These are phyloP conservation scores for Mesitornis unicolor DNA, from an alignment of 2,113 vertebrate species.

Conservation along the genomic window DNA sequence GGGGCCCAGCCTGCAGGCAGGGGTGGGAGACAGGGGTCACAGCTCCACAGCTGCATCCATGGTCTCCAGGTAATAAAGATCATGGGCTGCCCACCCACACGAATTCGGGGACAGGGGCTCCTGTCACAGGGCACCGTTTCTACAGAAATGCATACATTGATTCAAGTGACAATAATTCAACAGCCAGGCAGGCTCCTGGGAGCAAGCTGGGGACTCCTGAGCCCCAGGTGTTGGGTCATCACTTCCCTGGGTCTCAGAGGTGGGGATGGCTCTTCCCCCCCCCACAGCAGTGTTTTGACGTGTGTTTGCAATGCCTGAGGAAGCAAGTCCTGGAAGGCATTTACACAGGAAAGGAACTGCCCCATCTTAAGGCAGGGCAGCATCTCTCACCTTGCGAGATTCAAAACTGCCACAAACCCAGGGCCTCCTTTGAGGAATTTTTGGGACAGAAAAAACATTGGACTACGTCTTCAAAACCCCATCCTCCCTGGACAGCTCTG, in stretches of 20 bases:
- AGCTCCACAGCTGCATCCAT: background rate
- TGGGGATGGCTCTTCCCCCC: background rate
- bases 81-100: background rate
- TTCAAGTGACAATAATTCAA: background rate
- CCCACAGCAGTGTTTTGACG: fast-evolving
- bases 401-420: background rate
- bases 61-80: background rate
- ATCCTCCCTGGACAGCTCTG: background rate
- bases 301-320: background rate
- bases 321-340: background rate
- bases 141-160: background rate
- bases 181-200: background rate
- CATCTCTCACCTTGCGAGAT: background rate
- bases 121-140: background rate
- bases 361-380: background rate
- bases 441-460: background rate
- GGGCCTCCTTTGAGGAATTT: background rate
- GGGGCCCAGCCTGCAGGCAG: background rate
- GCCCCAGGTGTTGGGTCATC: background rate
- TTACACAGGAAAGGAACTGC: background rate
- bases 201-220: background rate
- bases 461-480: background rate
- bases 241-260: background rate
- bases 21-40: background rate
- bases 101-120: background rate